Evolutionary conservation across 2,113 vertebrate genomes (phyloP), one percentile per base, ranked within the genome.

Genomic region (Sinocyclocheilus anophthalmus): DNA sequence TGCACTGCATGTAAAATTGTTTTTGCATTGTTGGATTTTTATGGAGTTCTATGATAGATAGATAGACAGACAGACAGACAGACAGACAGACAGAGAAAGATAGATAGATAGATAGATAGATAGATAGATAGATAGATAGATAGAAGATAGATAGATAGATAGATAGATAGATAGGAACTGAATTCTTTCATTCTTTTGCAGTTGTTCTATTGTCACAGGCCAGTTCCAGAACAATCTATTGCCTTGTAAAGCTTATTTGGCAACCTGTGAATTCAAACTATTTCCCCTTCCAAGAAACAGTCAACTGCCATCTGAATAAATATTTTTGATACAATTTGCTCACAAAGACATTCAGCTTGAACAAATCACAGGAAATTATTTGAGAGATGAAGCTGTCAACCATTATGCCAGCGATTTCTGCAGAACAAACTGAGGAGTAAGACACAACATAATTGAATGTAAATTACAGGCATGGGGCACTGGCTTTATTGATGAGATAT

Each of bases 391-490:
- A 50, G 39, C 76, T 14, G 20, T 65, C 48, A 85, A 24, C 20
- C 26, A n/a, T 75, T 76, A 63, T 77, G 30, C 9, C 9, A 59
- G 84, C 72, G 42, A 63, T 33, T 79, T 83, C 39, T 65, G 67
- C 63, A 20, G 53, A 77, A 76, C 39, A 81, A 86, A 59, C 39
- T 26, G 12, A 50, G n/a, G 20, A 42, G 53, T 55, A 50, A 67
- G 59, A 37, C 48, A 57, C 30, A 55, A 61, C 14, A 14, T 75
- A 76, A 57, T 76, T 76, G 9, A 50, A 50, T 76, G 70, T 55
- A 65, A 85, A 69, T 65, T 79, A 84, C 65, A 80, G 50, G 82
- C 53, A 37, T 69, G 50, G 72, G 53, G 12, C 14, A 65, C 81
- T 48, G 30, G 57, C 50, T 78, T 14, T 37, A 39, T 55, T 48